A percentile compares a stretch with the other conserved stretches of the same genome.
phyloP scores from a whole-genome alignment of 2,888 invertebrate species.

The Drosophila buzzatii region DNA sequence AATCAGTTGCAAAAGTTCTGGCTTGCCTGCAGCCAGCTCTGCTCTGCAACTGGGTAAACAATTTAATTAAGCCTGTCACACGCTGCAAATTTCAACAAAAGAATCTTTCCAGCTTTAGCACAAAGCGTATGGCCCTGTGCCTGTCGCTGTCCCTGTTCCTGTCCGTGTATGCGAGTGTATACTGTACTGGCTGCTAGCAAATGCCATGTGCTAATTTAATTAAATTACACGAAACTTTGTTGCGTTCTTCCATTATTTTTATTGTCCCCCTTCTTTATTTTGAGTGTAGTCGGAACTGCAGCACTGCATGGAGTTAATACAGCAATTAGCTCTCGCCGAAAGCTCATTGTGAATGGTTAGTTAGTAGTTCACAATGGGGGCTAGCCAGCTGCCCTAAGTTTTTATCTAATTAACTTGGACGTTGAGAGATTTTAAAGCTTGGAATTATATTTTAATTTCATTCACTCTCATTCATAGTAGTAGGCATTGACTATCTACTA shows the following conservation, averaged over 20 bases:
- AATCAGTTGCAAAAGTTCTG: background rate
- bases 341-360: slow-evolving; percentile 56
- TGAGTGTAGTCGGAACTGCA: slow-evolving; percentile 5
- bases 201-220: slow-evolving; percentile 73
- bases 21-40: background rate
- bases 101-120: slow-evolving; percentile 29
- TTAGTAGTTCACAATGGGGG: slow-evolving; percentile 31
- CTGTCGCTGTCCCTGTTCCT: background rate
- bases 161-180: slow-evolving; percentile 15
- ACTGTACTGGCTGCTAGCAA: slow-evolving; percentile 35
- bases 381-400: background rate
- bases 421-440: background rate
- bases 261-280: slow-evolving; percentile 2
- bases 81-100: slow-evolving; percentile 72
- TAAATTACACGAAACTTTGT: slow-evolving; percentile 56
- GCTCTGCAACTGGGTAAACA: slow-evolving; percentile 38
- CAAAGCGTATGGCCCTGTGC: slow-evolving; percentile 4
- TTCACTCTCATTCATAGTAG: background rate
- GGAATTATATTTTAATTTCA: background rate
- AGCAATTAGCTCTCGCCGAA: slow-evolving; percentile 54
- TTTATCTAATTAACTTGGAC: slow-evolving; percentile 47
- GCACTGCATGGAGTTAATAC: slow-evolving; percentile 52
- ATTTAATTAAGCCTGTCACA: slow-evolving; percentile 77
- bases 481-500: background rate
- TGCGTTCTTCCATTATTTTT: slow-evolving; percentile 1